phyloP scores from a whole-genome alignment of 2,113 vertebrate species.

The Bos taurus region DNA sequence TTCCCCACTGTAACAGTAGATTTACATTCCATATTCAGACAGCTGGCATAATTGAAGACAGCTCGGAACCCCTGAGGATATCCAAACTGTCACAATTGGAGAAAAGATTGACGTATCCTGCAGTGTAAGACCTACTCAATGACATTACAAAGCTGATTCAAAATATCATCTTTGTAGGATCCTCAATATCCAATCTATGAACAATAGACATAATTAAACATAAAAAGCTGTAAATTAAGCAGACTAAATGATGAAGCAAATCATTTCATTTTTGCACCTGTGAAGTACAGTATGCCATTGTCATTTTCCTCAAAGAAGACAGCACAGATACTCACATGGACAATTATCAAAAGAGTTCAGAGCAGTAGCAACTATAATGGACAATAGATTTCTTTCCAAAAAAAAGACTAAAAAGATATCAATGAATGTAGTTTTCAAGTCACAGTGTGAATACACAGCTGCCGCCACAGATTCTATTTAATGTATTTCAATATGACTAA shows the following conservation, averaged over 20 bases:
- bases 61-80: conserved; percentile 57
- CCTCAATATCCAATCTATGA: conserved; percentile 67
- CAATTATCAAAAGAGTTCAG: conserved; percentile 61
- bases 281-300: conserved; percentile 59
- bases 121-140: conserved; percentile 56
- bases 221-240: conserved; percentile 66
- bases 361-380: neutral
- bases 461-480: conserved; percentile 59
- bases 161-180: conserved; percentile 55
- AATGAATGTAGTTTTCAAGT: conserved; percentile 64
- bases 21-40: conserved; percentile 53
- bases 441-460: conserved; percentile 49
- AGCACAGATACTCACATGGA: conserved; percentile 33
- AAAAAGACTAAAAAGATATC: conserved; percentile 37
- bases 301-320: conserved; percentile 56
- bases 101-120: conserved; percentile 50
- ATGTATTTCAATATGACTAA: conserved; percentile 68
- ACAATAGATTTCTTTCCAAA: conserved; percentile 51
- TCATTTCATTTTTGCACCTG: conserved; percentile 58
- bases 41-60: conserved; percentile 63
- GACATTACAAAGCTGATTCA: conserved; percentile 65
- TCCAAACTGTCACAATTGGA: conserved; percentile 60
- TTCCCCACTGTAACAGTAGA: conserved; percentile 38
- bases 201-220: conserved; percentile 70
- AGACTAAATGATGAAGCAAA: conserved; percentile 40